Evolutionary conservation across 2,113 vertebrate species (phyloP).

Genomic region (Silurus glanis): DNA sequence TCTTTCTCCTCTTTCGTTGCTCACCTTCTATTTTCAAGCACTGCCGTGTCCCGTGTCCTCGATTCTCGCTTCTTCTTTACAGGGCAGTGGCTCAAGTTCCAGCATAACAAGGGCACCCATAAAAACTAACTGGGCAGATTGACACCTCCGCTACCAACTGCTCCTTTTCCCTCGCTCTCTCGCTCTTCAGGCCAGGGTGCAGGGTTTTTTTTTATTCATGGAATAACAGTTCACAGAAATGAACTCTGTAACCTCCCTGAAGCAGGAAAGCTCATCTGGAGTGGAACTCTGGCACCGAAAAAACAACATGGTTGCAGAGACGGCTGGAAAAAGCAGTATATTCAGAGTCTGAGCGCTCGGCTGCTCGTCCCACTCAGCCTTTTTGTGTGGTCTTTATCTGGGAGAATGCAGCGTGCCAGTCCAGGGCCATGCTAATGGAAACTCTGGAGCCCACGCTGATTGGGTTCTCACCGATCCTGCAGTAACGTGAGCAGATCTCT

Average conservation of each 20-base stretch:
- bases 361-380: neutral
- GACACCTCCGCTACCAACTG: conserved; percentile 20
- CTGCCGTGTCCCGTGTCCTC: conserved; percentile 24
- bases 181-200: neutral
- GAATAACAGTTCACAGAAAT: conserved; percentile 28
- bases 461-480: conserved; percentile 15
- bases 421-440: conserved; percentile 8
- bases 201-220: neutral
- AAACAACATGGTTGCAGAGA: conserved; percentile 6
- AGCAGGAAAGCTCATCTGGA: conserved; percentile 21
- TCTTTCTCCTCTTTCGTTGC: conserved; percentile 33
- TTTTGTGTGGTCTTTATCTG: conserved; percentile 16
- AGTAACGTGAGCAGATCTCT: conserved; percentile 47
- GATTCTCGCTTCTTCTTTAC: conserved; percentile 30
- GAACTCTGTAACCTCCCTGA: conserved; percentile 42
- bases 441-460: conserved; percentile 9
- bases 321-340: neutral
- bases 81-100: conserved; percentile 47
- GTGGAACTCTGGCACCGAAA: neutral
- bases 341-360: neutral
- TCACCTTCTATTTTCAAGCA: conserved; percentile 46
- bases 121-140: conserved; percentile 38
- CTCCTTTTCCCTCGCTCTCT: neutral
- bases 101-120: conserved; percentile 42
- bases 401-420: neutral